Conservation (phyloP, 2,113 vertebrate species). For the Arothron firmamentum region DNA sequence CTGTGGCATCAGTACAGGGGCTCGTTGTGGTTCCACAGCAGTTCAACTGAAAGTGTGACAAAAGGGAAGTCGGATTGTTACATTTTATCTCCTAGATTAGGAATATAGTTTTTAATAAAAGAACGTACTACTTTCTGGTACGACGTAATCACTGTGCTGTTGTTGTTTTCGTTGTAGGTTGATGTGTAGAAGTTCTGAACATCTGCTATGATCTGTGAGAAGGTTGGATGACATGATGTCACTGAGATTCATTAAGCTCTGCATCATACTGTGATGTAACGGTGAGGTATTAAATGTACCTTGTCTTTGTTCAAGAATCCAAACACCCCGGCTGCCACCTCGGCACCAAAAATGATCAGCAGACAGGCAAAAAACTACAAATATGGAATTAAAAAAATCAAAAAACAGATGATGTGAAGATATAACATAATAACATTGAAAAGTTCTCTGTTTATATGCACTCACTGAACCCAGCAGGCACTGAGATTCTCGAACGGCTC, state of each 20-base stretch:
- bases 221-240: neutral
- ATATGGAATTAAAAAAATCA: neutral
- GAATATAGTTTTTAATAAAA: neutral
- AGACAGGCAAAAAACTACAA: slow-evolving; percentile 92
- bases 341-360: slow-evolving; percentile 93
- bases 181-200: slow-evolving; percentile 83
- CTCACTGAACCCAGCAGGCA: slow-evolving; percentile 93
- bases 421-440: neutral
- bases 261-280: neutral
- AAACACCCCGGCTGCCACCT: slow-evolving; percentile 93
- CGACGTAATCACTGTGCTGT: slow-evolving; percentile 55
- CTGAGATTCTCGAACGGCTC: slow-evolving; percentile 91
- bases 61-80: neutral
- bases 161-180: slow-evolving; percentile 74
- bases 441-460: slow-evolving; percentile 20
- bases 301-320: slow-evolving; percentile 91
- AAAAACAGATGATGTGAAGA: neutral
- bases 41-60: slow-evolving; percentile 49
- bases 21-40: slow-evolving; percentile 60
- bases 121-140: slow-evolving; percentile 65
- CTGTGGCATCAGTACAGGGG: slow-evolving; percentile 33
- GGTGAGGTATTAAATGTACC: slow-evolving; percentile 61
- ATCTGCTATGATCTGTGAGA: slow-evolving; percentile 83
- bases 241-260: neutral
- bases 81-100: neutral